phyloP scores from a whole-genome alignment of 1,140 invertebrate genomes.

The Sinella curviseta region DNA sequence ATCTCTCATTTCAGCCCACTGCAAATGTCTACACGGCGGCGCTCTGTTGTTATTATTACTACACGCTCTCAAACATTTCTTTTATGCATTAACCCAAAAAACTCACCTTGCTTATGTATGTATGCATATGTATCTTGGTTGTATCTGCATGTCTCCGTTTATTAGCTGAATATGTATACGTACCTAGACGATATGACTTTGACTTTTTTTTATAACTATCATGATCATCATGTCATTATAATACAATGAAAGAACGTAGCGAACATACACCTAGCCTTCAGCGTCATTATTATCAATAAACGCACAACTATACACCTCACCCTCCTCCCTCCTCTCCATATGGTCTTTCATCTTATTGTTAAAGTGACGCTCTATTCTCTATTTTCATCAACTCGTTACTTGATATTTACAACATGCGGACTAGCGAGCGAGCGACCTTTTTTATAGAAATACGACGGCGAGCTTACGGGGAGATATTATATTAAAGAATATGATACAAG shows the following conservation, averaged over 20 bases:
- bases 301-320: not conserved
- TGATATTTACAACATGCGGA: conserved; percentile 3
- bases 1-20: not conserved
- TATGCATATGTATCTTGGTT: too few relatives aligned
- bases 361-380: not conserved
- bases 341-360: not conserved
- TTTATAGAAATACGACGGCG: not conserved
- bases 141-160: too few relatives aligned
- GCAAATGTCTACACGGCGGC: too few relatives aligned
- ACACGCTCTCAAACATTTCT: too few relatives aligned
- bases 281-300: not conserved
- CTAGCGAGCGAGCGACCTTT: too few relatives aligned
- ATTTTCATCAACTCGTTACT: conserved; percentile 1
- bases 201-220: too few relatives aligned
- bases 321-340: not conserved
- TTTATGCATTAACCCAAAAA: not conserved
- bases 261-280: not conserved
- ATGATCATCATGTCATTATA: too few relatives aligned
- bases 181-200: not conserved
- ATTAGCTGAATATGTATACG: too few relatives aligned
- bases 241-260: too few relatives aligned
- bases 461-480: not conserved
- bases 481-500: not conserved
- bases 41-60: too few relatives aligned
- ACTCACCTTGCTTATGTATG: not conserved